Conservation (phyloP, 2,113 vertebrate species). For the Passer montanus region DNA sequence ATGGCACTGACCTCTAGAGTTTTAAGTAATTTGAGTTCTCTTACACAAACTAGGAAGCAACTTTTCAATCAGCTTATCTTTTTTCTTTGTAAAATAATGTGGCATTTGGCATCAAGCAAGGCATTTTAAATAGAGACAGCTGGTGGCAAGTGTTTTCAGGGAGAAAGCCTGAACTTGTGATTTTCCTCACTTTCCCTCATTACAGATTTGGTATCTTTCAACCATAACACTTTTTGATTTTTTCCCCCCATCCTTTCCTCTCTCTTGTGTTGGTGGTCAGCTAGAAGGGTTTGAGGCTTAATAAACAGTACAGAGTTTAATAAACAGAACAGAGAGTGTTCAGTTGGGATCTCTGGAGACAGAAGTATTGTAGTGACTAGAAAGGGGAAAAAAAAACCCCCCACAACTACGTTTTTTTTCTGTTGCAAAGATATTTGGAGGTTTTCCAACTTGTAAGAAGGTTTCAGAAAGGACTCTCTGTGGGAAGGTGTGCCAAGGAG, state of each 20-base stretch:
- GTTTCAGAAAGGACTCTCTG: neutral
- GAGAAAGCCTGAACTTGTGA: neutral
- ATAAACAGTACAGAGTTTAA: neutral
- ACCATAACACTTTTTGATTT: neutral
- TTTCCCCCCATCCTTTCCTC: neutral
- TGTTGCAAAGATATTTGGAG: neutral
- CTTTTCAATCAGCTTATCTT: neutral
- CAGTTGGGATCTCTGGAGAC: neutral
- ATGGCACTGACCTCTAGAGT: neutral
- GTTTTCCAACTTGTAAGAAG: neutral
- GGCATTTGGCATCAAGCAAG: neutral
- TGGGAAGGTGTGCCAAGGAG: neutral
- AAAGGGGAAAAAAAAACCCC: rapidly evolving
- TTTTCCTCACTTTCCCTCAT: conserved; percentile 8
- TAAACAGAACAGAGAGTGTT: neutral
- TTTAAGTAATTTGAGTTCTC: neutral
- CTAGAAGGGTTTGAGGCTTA: neutral
- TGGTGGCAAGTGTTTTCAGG: neutral
- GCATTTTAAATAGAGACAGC: conserved; percentile 11
- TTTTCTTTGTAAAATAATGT: neutral
- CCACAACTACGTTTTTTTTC: neutral
- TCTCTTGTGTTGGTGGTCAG: neutral
- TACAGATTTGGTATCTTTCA: neutral
- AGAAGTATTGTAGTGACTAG: neutral
- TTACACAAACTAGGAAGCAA: neutral